Conservation (phyloP, 2,888 invertebrate genomes). For the Hypena proboscidalis region DNA sequence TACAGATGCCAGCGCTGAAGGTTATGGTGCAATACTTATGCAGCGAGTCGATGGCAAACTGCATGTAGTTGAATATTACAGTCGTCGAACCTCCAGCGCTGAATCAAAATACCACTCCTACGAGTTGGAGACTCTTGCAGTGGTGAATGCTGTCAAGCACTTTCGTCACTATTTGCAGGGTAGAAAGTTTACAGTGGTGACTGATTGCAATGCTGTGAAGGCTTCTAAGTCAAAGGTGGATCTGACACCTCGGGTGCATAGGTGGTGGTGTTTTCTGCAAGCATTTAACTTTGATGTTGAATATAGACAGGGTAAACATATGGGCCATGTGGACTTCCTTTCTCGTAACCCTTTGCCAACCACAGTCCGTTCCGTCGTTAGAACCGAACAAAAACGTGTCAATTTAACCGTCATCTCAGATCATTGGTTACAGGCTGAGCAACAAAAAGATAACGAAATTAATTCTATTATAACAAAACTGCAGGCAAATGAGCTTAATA, state of each 20-base stretch:
- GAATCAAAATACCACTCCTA: conserved; percentile 14
- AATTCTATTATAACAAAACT: conserved; percentile 26
- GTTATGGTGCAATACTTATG: conserved; percentile 12
- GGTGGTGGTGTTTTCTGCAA: conserved; percentile 13
- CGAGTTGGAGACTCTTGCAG: conserved; percentile 14
- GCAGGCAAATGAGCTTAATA: conserved; percentile 1
- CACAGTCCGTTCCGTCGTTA: too few relatives aligned
- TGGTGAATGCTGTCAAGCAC: conserved; percentile 9
- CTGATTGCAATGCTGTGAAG: conserved; percentile 10
- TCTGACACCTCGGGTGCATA: conserved; percentile 8
- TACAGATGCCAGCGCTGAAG: conserved; percentile 8
- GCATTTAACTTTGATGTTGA: conserved; percentile 25
- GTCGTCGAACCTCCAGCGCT: conserved; percentile 1
- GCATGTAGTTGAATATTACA: conserved; percentile 11
- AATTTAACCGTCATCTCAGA: conserved; percentile 30
- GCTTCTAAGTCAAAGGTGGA: conserved; percentile 11
- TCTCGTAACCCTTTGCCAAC: conserved; percentile 31
- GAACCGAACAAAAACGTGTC: conserved; percentile 6
- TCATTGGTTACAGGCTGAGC: conserved; percentile 43
- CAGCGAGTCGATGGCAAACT: conserved; percentile 1
- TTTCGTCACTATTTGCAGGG: conserved; percentile 17
- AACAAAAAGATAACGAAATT: conserved; percentile 38
- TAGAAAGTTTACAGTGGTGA: conserved; percentile 1
- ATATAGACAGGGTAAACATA: conserved; percentile 25
- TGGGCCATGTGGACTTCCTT: conserved; percentile 42